Evolutionary conservation across 2,113 vertebrate species (phyloP), one percentile per base, ranked within the genome.

Genomic region (Monarcha castaneiventris): DNA sequence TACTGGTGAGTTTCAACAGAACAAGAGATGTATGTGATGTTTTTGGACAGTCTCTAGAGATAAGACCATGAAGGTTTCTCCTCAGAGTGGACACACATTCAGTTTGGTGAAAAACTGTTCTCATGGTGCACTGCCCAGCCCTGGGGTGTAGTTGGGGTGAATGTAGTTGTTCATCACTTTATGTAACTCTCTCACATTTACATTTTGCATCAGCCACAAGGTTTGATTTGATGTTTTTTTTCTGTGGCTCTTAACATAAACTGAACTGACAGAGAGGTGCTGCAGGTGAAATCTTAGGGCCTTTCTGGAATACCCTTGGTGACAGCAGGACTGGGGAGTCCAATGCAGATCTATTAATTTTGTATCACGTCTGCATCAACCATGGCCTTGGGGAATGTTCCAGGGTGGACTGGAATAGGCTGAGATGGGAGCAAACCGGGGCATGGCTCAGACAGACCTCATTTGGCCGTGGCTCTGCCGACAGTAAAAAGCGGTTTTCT

Each of bases 401-500:
- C 83, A 89, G 83, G 64, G 73, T 93, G 44, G 92, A 86, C 76
- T 84, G 90, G 93, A 83, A 67, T 2, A 91, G 64, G 33, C 44
- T 92, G 90, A 91, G 80, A 72, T 84, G 89, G 86, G 93, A 86
- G 82, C 93, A 95, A 84, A 72, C 68, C 4, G 0, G 94, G 93
- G 16, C 96, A 96, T 26, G 77, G 79, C 54, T 86, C 61, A 89
- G 88, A 63, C 76, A 90, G 90, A 68, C 71, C 80, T 94, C 54
- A 78, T 91, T 89, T 96, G 94, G 84, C 89, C 54, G 76, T 64
- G 87, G 66, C 74, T 94, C 87, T 96, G 86, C 61, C 2, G 1
- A 58, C 26, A 90, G 64, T 90, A 90, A 69, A 46, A 81, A 89
- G 79, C 78, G 76, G 88, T 94, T 95, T 96, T 93, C 85, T 73